Base-by-base conservation (phyloP, 1,140 invertebrate species). In the Penaeus vannamei region DNA sequence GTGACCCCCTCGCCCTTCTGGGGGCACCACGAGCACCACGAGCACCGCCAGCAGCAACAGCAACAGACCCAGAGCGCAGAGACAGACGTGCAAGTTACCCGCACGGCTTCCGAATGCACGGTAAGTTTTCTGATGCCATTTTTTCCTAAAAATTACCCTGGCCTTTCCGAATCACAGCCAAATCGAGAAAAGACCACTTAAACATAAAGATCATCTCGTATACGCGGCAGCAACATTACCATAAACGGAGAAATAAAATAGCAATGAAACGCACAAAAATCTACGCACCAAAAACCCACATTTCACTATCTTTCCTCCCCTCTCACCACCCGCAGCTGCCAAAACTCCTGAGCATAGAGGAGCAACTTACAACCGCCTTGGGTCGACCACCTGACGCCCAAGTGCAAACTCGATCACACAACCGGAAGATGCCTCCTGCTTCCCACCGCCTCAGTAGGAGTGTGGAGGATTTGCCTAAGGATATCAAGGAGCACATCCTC, bases 401-500 rank as follows among this genome's bases (percentile, higher is more conserved):
- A 19, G 26, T 62, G 22, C 83, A 69, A 29, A 64, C 29, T 23
- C 84, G 76, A 36, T 22, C 59, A 77, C 23, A n/a, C 59, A 23
- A 29, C n/a, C 77, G 42, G 60, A 23, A 72, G 17, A 42, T 76
- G 42, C 66, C 66, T 80, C 76, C 76, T 62, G 64, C 64, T 26
- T 76, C 69, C 64, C 79, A 77, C 2, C 85, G 90, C 23, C 88
- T 90, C 42, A 91, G 87, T 53, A 90, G 89, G 61, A 90, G 88
- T 29, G 32, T 91, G 26, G 90, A 91, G 46, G 82, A 91, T 46
- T 72, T 91, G 10, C 91, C 91, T 1, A 69, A 46, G 72, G 91
- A 91, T 53, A 90, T 91, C 19, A 85, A 91, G 72, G 90, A 91
- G 2, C 91, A 91, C 64, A 91, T 91, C 64, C 89, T 90, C 3